Evolutionary conservation across 2,888 invertebrate genomes (phyloP), one percentile per base, ranked within the genome.

Genomic region (Boloria euphrosyne): DNA sequence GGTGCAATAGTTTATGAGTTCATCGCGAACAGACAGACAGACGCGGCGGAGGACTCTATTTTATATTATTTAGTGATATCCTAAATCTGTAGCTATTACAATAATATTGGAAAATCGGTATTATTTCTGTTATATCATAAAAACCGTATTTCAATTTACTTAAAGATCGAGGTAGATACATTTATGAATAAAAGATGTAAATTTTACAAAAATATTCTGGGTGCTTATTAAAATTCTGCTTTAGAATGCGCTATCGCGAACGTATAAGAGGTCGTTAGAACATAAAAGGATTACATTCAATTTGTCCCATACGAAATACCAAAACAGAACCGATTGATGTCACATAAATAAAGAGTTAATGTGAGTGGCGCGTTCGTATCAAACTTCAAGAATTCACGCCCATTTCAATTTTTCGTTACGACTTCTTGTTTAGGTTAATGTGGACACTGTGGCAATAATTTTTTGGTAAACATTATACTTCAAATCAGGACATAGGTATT

Each of bases 271-370:
- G 50, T 55, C 55, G 67, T 67, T 67, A 67, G 60, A 55, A 57
- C 62, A 68, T 55, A 61, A 68, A 66, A 64, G 51, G 60, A 63
- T 55, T 54, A 60, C 63, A 62, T 67, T 67, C 64, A 65, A 67
- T 61, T 62, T 54, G 50, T 61, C 49, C 52, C 58, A 53, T 13
- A n/a, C 44, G 52, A 46, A 31, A 64, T 18, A 49, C 60, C 52
- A 64, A 65, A 58, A 61, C 54, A 52, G 49, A 62, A 53, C 49
- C 51, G 58, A 50, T 53, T 50, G 13, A 49, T 62, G 67, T 53
- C 69, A 59, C 61, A 67, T 67, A 67, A 69, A 69, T 58, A 69
- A 59, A 22, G 38, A 44, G 57, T 53, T 69, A 69, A 69, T 65
- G 44, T 38, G 55, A 47, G 47, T 58, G 58, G 27, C 59, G 59